phyloP scores from a whole-genome alignment of 2,888 invertebrate species.

The Neoaliturus tenellus region DNA sequence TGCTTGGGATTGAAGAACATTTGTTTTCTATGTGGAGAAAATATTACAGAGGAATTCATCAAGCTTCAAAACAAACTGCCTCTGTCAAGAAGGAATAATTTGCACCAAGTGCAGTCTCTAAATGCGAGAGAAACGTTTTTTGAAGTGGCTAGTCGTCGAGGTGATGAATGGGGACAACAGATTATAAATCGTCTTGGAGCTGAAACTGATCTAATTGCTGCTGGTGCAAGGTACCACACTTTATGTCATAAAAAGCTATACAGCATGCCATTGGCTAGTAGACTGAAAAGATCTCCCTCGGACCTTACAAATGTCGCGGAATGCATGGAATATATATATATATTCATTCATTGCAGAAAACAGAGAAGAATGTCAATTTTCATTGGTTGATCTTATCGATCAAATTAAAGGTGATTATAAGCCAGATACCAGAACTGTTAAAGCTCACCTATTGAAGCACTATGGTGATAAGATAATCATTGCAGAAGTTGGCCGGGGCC shows the following conservation, averaged over 20 bases:
- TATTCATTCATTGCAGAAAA: background rate
- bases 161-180: slow-evolving; percentile 17
- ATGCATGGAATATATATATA: background rate
- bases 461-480: background rate
- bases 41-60: background rate
- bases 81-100: background rate
- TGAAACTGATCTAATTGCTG: background rate
- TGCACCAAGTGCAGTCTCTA: background rate
- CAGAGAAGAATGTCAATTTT: background rate
- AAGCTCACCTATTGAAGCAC: background rate
- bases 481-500: background rate
- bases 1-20: background rate
- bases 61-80: background rate
- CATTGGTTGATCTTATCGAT: background rate
- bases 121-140: slow-evolving; percentile 8
- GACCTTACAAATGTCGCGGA: background rate
- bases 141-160: slow-evolving; percentile 6
- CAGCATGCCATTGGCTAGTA: background rate
- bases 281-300: background rate
- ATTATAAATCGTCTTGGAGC: slow-evolving; percentile 9
- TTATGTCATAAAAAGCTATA: background rate
- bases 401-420: background rate
- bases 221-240: slow-evolving; percentile 12
- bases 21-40: slow-evolving; percentile 25
- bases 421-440: slow-evolving; percentile 22